Conservation (phyloP, 2,888 invertebrate species). For the Campopleginae sp. region DNA sequence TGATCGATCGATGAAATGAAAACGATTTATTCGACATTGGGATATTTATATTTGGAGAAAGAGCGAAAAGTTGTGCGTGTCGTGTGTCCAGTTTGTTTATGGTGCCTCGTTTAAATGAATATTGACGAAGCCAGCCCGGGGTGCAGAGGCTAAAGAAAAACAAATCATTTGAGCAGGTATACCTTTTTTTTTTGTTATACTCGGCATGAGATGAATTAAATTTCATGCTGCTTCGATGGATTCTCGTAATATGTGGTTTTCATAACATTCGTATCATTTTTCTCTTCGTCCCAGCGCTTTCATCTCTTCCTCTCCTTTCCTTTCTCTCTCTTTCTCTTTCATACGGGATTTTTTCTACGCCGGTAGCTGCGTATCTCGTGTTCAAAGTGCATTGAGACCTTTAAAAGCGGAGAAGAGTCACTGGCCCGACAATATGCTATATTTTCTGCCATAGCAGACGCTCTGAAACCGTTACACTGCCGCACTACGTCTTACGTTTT, state of each 20-base stretch:
- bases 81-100: neutral
- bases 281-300: neutral
- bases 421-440: conserved; percentile 27
- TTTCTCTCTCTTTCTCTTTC: neutral
- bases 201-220: neutral
- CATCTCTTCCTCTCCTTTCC: neutral
- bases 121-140: neutral
- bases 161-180: neutral
- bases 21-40: neutral
- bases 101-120: neutral
- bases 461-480: conserved; percentile 33
- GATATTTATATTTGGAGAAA: neutral
- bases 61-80: neutral
- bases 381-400: conserved; percentile 34
- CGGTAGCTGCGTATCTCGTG: conserved; percentile 34
- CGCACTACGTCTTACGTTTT: conserved; percentile 33
- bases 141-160: neutral
- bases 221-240: neutral
- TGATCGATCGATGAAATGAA: neutral
- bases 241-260: neutral
- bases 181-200: neutral
- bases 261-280: neutral
- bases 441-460: conserved; percentile 31
- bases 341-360: neutral
- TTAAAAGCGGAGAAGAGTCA: conserved; percentile 45